Evolutionary conservation across 2,888 invertebrate species (phyloP).

Genomic region (Dermolepida albohirtum): DNA sequence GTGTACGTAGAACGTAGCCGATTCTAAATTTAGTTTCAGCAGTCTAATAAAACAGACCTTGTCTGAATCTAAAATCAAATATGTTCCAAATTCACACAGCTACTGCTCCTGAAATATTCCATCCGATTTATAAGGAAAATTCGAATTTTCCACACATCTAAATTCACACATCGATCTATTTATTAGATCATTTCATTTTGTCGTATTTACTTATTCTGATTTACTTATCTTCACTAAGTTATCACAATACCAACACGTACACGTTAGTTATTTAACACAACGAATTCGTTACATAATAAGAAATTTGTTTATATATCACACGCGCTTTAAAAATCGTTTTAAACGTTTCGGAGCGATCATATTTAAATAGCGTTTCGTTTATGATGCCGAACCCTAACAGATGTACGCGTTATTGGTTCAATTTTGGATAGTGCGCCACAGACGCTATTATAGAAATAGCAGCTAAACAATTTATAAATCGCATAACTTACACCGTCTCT

Average conservation of each 20-base stretch:
- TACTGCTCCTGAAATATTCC: constrained; percentile 13
- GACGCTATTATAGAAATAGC: constrained; percentile 50
- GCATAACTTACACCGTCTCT: constrained; percentile 29
- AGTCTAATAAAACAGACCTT: constrained; percentile 50
- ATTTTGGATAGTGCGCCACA: constrained; percentile 50
- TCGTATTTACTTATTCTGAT: not conserved
- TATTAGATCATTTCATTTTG: not conserved
- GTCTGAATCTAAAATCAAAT: constrained; percentile 49
- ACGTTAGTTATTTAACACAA: constrained; percentile 1
- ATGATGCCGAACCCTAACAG: constrained; percentile 5
- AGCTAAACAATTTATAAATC: constrained; percentile 56
- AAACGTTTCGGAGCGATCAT: constrained; percentile 11
- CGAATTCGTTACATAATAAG: constrained; percentile 20
- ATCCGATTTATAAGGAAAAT: constrained; percentile 6
- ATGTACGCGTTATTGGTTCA: constrained; percentile 19
- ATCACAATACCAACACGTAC: not conserved
- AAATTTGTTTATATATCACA: constrained; percentile 18
- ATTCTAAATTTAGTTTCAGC: constrained; percentile 52
- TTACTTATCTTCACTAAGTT: constrained; percentile 1
- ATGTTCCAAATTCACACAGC: constrained; percentile 41
- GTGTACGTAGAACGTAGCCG: constrained; percentile 25
- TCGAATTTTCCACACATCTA: not conserved
- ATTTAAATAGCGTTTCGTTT: constrained; percentile 10
- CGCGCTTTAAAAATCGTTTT: not conserved
- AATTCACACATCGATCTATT: not conserved